A percentile compares a stretch with the other conserved stretches of the same genome.
These are phyloP conservation scores for Limnothrissa miodon DNA, from an alignment of 2,113 vertebrate genomes.

Conservation along the genomic window DNA sequence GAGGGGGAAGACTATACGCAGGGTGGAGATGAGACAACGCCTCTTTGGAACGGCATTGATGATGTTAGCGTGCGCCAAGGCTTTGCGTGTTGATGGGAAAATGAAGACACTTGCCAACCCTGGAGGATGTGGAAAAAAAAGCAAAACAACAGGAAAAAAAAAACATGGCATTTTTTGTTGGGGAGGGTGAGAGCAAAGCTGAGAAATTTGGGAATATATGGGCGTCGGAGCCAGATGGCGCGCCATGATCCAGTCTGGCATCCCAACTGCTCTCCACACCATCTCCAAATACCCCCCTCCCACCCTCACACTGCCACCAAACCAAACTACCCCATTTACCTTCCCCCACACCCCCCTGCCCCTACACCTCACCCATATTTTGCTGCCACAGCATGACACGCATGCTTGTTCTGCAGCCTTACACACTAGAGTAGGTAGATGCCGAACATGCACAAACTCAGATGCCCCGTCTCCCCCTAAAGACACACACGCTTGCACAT, in stretches of 20 bases:
- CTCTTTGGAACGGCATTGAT: not conserved
- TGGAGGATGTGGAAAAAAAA: constrained; percentile 37
- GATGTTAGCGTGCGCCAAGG: not conserved
- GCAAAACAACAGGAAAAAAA: constrained; percentile 26
- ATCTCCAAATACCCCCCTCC: constrained; percentile 17
- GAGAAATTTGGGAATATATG: constrained; percentile 42
- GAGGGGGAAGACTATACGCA: not conserved
- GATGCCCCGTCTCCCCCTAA: constrained; percentile 28
- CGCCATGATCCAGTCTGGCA: constrained; percentile 53
- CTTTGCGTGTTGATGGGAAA: constrained; percentile 18
- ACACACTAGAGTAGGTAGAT: constrained; percentile 82
- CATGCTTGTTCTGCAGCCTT: constrained; percentile 76
- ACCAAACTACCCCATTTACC: not conserved
- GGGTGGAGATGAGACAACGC: not conserved
- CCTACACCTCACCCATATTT: constrained; percentile 57
- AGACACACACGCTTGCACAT: not conserved
- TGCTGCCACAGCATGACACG: constrained; percentile 21
- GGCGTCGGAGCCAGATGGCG: constrained; percentile 52
- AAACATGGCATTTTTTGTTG: constrained; percentile 37
- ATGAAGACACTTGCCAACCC: not conserved
- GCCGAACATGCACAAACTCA: constrained; percentile 39
- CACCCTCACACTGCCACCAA: constrained; percentile 38
- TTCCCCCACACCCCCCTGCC: constrained; percentile 22
- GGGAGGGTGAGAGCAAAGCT: constrained; percentile 51
- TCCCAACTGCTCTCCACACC: constrained; percentile 52